Percentiles rank a stretch among this genome's conserved stretches.
phyloP scores from a whole-genome alignment of 2,113 vertebrate species.

The Oreochromis niloticus region DNA sequence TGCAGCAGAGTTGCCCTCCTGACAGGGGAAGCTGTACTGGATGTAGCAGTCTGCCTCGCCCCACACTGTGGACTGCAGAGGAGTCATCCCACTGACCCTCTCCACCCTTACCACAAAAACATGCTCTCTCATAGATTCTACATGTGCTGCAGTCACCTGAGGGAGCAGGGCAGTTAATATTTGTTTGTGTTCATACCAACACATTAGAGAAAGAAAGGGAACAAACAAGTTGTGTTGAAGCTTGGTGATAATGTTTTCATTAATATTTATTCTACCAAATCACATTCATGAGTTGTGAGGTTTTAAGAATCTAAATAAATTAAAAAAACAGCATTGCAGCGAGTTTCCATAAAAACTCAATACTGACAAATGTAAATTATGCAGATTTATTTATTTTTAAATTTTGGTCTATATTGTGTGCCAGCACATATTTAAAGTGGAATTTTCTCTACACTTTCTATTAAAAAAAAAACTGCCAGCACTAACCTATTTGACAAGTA shows the following conservation, averaged over 20 bases:
- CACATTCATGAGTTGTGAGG: not conserved
- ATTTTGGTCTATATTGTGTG: not conserved
- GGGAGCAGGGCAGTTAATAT: not conserved
- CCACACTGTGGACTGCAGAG: conserved; percentile 92
- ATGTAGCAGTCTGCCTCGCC: conserved; percentile 95
- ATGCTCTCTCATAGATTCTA: conserved; percentile 75
- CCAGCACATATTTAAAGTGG: not conserved
- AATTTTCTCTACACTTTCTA: not conserved
- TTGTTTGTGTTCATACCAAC: not conserved
- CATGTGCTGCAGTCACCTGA: conserved; percentile 50
- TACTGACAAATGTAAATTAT: not conserved
- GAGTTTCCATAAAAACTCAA: not conserved
- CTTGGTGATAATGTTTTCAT: not conserved
- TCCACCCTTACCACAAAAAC: conserved; percentile 84
- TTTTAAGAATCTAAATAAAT: not conserved
- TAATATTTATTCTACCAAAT: not conserved
- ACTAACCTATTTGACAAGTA: not conserved
- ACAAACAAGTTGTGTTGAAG: not conserved
- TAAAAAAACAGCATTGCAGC: not conserved
- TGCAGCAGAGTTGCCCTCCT: conserved; percentile 51
- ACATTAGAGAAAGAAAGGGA: not conserved
- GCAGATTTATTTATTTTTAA: not conserved
- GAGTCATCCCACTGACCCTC: conserved; percentile 79
- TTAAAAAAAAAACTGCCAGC: not conserved
- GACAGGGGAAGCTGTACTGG: conserved; percentile 87